Percentiles rank a stretch among this genome's conserved stretches.
Conservation (phyloP, 2,888 invertebrate species). For the Xylota segnis region DNA sequence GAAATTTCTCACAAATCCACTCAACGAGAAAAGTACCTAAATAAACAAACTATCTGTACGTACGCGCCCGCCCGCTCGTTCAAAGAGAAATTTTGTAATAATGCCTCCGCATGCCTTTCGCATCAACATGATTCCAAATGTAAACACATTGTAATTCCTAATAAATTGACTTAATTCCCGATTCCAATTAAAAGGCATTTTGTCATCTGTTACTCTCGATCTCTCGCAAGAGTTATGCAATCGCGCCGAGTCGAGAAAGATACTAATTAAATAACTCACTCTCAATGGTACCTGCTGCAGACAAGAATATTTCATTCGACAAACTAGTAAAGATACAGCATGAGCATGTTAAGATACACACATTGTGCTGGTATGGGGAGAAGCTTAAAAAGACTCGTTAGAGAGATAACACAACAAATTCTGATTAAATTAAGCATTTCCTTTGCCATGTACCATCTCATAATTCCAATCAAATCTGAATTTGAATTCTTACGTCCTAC, state of each 20-base stretch:
- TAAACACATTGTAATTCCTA: constrained; percentile 61
- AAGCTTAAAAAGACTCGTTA: constrained; percentile 26
- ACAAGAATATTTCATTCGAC: constrained; percentile 4
- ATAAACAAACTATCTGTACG: constrained; percentile 15
- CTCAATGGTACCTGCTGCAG: constrained; percentile 12
- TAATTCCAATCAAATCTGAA: constrained; percentile 45
- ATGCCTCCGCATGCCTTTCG: constrained; percentile 14
- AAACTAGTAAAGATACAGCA: constrained; percentile 11
- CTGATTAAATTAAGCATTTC: constrained; percentile 75
- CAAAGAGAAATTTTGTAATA: constrained; percentile 34
- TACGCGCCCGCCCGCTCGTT: not conserved
- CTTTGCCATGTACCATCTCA: constrained; percentile 48
- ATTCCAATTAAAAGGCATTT: constrained; percentile 45
- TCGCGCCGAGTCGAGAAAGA: constrained; percentile 1
- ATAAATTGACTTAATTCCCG: constrained; percentile 64
- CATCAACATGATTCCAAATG: constrained; percentile 30
- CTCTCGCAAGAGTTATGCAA: constrained; percentile 48
- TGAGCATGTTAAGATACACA: not conserved
- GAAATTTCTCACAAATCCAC: not conserved
- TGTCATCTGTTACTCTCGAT: constrained; percentile 24
- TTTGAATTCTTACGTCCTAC: constrained; percentile 54
- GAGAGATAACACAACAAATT: constrained; percentile 54
- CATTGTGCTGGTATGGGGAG: not conserved
- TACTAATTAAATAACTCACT: constrained; percentile 51
- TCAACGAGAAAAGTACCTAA: not conserved